A percentile compares a stretch with the other conserved stretches of the same genome.
Evolutionary conservation across 2,797 vertebrate species (phyloP).

Genomic region (Sebastes reedi): DNA sequence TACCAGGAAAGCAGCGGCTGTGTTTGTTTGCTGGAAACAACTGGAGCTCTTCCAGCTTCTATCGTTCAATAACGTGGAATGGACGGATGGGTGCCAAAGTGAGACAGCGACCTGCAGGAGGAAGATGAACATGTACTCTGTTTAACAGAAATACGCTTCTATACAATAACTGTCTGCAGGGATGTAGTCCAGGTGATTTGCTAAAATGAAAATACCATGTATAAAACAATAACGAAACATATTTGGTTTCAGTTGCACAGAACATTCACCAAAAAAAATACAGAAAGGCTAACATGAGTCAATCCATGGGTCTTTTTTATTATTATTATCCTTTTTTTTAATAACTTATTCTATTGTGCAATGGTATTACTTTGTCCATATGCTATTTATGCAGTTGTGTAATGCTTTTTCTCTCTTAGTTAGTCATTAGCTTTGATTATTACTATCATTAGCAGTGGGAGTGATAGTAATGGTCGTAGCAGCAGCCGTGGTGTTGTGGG

Average conservation of each 20-base stretch:
- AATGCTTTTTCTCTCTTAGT: not conserved
- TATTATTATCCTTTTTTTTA: not conserved
- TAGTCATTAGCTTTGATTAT: not conserved
- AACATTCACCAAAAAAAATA: not conserved
- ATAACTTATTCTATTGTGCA: not conserved
- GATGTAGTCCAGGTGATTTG: slow-evolving; percentile 14
- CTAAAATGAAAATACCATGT: not conserved
- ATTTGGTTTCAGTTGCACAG: not conserved
- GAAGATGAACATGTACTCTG: slow-evolving; percentile 23
- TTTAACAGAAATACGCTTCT: slow-evolving; percentile 29
- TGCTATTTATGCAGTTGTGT: not conserved
- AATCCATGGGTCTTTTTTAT: not conserved
- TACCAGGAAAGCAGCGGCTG: slow-evolving; percentile 78
- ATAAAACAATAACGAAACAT: not conserved
- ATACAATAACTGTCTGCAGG: not conserved
- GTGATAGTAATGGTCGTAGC: not conserved
- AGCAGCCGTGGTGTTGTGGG: not conserved
- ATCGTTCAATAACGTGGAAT: slow-evolving; percentile 69
- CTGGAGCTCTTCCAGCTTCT: slow-evolving; percentile 78
- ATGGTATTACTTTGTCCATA: not conserved
- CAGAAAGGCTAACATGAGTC: not conserved
- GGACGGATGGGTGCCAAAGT: slow-evolving; percentile 62
- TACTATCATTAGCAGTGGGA: not conserved
- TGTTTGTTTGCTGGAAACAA: slow-evolving; percentile 78
- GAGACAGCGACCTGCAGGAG: slow-evolving; percentile 43